phyloP scores from a whole-genome alignment of 2,888 invertebrate genomes.

The Drosophila prolongata region DNA sequence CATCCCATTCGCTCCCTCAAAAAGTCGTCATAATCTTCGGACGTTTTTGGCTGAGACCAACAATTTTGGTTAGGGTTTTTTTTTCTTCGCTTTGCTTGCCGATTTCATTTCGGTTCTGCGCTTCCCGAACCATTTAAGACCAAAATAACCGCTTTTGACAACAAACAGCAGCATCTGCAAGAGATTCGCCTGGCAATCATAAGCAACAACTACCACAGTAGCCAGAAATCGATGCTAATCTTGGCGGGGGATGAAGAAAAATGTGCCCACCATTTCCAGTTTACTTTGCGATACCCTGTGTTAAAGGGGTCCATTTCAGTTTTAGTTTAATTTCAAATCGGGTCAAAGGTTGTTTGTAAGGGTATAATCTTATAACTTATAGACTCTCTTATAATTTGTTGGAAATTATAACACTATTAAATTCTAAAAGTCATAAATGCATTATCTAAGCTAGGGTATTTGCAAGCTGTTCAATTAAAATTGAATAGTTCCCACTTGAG shows the following conservation, averaged over 20 bases:
- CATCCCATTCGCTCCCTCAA: slow-evolving; percentile 43
- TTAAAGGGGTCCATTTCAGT: background rate
- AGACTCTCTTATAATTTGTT: too few species aligned
- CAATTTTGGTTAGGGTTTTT: slow-evolving; percentile 18
- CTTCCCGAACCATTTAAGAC: slow-evolving; percentile 66
- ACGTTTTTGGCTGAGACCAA: slow-evolving; percentile 57
- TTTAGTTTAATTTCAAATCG: background rate
- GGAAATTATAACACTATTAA: too few species aligned
- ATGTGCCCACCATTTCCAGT: slow-evolving; percentile 58
- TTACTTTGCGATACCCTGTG: slow-evolving; percentile 54
- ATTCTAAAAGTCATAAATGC: too few species aligned
- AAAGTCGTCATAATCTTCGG: slow-evolving; percentile 75
- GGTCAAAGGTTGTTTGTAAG: too few species aligned
- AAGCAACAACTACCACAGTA: slow-evolving; percentile 28
- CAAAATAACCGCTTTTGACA: slow-evolving; percentile 71
- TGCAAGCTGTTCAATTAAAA: background rate
- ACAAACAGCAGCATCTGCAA: slow-evolving; percentile 33
- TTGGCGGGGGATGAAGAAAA: slow-evolving; percentile 38
- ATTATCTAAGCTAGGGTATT: background rate
- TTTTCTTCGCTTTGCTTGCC: slow-evolving; percentile 45
- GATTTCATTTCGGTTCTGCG: slow-evolving; percentile 68
- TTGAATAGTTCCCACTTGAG: slow-evolving; percentile 18
- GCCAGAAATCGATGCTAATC: slow-evolving; percentile 48
- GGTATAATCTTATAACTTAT: too few species aligned
- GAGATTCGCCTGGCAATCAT: slow-evolving; percentile 26